Percentiles rank a stretch among this genome's conserved stretches.
phyloP scores from a whole-genome alignment of 1,140 invertebrate species.

The Melitaea cinxia region DNA sequence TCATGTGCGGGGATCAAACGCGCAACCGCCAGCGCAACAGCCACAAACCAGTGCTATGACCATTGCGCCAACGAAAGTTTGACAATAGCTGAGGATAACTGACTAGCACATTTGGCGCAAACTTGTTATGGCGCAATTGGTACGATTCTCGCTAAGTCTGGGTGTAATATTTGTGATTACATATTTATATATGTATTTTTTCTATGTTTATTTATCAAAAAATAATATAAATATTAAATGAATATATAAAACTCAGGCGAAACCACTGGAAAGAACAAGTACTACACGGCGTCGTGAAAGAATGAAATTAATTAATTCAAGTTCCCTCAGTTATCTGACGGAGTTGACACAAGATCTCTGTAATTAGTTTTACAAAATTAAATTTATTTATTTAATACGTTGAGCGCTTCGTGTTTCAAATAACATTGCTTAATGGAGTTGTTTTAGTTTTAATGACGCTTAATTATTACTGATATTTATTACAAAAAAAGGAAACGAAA shows the following conservation, averaged over 20 bases:
- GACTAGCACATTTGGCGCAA: no score
- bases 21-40: no score
- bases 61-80: no score
- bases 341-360: conserved; percentile 4
- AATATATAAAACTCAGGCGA: neutral
- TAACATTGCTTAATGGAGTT: neutral
- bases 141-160: no score
- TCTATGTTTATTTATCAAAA: no score
- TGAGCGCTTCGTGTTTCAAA: neutral
- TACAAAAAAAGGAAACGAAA: neutral
- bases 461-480: neutral
- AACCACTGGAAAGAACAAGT: neutral
- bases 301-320: neutral
- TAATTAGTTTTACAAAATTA: conserved; percentile 8
- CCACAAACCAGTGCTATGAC: no score
- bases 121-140: no score
- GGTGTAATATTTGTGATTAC: no score
- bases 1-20: no score
- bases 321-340: conserved; percentile 6
- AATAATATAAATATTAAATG: no score
- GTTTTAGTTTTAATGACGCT: neutral
- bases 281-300: neutral
- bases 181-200: no score
- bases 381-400: neutral
- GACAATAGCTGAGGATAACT: no score